Percentiles rank a stretch among this genome's conserved stretches.
These are phyloP conservation scores for Euplagia quadripunctaria DNA, from an alignment of 2,888 invertebrate genomes.

Conservation along the genomic window DNA sequence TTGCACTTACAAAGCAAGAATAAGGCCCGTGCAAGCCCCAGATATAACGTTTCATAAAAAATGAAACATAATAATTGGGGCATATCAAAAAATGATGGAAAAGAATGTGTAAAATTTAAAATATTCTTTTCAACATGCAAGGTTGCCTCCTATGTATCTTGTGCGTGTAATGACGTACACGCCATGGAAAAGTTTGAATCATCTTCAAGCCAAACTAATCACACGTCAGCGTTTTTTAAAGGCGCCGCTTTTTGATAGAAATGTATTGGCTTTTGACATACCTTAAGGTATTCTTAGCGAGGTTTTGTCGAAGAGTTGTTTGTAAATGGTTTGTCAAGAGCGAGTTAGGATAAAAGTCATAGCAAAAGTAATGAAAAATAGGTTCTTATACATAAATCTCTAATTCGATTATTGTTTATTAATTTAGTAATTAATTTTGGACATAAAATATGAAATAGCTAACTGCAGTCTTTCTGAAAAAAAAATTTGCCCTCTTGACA, in stretches of 20 bases:
- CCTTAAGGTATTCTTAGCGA: background rate
- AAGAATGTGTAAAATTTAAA: background rate
- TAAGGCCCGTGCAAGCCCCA: background rate
- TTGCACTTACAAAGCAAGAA: background rate
- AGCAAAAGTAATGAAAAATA: background rate
- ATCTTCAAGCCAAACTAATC: background rate
- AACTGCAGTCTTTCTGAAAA: too few relatives aligned
- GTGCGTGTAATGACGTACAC: background rate
- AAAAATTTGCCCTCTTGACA: too few relatives aligned
- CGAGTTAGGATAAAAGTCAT: background rate
- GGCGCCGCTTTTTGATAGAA: background rate
- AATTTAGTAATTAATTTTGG: background rate
- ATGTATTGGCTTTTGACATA: background rate
- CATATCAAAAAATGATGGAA: too few relatives aligned
- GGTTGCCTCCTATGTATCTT: background rate
- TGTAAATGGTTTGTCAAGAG: background rate
- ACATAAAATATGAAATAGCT: background rate
- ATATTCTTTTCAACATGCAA: background rate
- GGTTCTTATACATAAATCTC: background rate
- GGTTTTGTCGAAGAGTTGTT: background rate
- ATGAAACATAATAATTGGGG: too few relatives aligned
- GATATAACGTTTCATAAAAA: background rate
- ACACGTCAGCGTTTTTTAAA: constrained; percentile 2
- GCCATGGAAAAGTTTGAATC: background rate
- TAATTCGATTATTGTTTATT: background rate